These are phyloP conservation scores for Naja naja DNA, from an alignment of 2,113 vertebrate genomes.

Conservation along the genomic window DNA sequence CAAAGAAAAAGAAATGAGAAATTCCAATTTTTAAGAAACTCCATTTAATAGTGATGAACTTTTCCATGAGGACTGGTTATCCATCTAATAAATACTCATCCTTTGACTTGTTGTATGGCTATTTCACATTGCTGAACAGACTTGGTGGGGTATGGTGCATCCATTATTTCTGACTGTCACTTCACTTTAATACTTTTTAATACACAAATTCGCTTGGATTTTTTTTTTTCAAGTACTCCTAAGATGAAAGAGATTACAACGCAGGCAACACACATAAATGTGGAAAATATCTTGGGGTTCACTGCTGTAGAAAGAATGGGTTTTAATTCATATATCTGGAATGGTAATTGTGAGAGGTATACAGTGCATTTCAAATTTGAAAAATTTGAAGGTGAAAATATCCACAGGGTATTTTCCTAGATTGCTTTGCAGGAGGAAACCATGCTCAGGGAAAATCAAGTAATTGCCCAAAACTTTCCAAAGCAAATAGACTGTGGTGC, in stretches of 20 bases:
- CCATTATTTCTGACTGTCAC: not conserved
- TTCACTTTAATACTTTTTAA: not conserved
- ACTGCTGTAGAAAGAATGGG: not conserved
- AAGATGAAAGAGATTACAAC: not conserved
- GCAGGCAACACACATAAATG: not conserved
- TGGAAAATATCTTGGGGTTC: not conserved
- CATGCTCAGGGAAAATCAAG: not conserved
- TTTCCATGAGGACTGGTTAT: not conserved
- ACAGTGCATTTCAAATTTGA: not conserved
- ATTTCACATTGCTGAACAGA: not conserved
- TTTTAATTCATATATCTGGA: not conserved
- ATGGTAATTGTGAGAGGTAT: not conserved
- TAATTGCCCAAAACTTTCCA: not conserved
- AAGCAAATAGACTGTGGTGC: constrained; percentile 9
- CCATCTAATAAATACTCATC: not conserved
- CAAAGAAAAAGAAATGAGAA: not conserved
- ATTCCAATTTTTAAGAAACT: not conserved
- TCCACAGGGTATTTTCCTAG: not conserved
- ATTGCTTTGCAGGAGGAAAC: not conserved
- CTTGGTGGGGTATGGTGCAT: not conserved
- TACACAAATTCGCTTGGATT: not conserved
- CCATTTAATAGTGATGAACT: not conserved
- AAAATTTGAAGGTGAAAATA: not conserved
- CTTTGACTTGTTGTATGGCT: not conserved
- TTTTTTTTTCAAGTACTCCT: not conserved